Base-by-base conservation (phyloP, 2,888 invertebrate genomes). In the Drosophila paucipuncta region DNA sequence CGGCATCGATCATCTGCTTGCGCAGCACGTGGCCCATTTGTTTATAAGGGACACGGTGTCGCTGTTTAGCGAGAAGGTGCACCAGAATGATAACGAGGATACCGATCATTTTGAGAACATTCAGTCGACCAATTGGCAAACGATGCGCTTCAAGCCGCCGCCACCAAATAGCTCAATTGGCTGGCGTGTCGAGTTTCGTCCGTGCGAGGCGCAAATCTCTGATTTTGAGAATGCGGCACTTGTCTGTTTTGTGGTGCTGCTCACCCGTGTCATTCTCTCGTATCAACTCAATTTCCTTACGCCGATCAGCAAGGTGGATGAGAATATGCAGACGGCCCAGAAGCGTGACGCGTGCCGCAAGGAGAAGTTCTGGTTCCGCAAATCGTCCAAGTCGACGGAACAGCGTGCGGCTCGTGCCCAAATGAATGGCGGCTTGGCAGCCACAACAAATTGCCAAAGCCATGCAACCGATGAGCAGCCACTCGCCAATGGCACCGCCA, bases 61-160 rank as follows among this genome's bases (percentile, higher is more conserved):
- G 6, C 94, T 99, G 65, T 99, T 99, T 94, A 96, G 97, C 28
- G 99, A 99, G 94, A 98, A 98, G 92, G 95, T 99, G 18, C 94
- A 99, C 93, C 99, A 99, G 92, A 97, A 99, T 92, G 99, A 99
- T 93, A 94, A 95, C 47, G 96, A 97, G 85, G 99, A 99, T 91
- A 97, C 98, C 0, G 99, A 99, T 93, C 99, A 99, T 94, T 99
- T 99, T 94, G 99, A 99, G 97, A 99, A 99, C 93, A 98, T 99
- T 83, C 99, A 99, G 93, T 99, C 99, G 0, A 99, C 99, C 35
- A 99, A 99, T 94, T 99, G 99, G 99, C 99, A 99, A 94, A 98
- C 99, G 39, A 98, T 99, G 98, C 95, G 98, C 49, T 99, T 99
- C 94, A 99, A 99, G 94, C 99, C 99, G 37, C 99, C 99, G 52